Evolutionary conservation across 1,140 invertebrate genomes (phyloP).

Genomic region (Mya arenaria): DNA sequence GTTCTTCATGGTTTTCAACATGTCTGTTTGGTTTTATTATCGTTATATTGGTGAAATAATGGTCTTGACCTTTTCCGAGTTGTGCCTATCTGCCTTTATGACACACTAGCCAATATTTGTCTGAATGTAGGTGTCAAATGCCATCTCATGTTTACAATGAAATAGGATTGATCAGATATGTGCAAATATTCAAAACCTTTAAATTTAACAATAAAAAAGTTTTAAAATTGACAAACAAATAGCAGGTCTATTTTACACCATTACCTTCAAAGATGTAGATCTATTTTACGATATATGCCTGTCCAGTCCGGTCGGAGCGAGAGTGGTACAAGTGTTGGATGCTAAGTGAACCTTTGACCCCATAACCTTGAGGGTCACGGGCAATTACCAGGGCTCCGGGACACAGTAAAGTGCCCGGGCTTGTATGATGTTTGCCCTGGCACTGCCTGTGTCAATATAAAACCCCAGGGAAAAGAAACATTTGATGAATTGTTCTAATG

Average conservation of each 20-base stretch:
- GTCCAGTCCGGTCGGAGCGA: too few relatives aligned
- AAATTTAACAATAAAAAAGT: constrained; percentile 13
- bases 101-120: constrained; percentile 1
- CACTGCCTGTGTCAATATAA: too few relatives aligned
- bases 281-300: too few relatives aligned
- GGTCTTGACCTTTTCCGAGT: constrained; percentile 19
- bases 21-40: constrained; percentile 28
- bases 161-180: background rate
- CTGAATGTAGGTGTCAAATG: constrained; percentile 28
- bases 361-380: too few relatives aligned
- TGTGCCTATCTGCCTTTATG: constrained; percentile 1
- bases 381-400: too few relatives aligned
- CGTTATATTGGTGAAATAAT: constrained; percentile 27
- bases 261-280: too few relatives aligned
- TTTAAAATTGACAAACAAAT: constrained; percentile 41
- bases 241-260: background rate
- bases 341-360: too few relatives aligned
- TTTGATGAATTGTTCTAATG: too few relatives aligned
- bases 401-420: too few relatives aligned
- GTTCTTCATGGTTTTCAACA: background rate
- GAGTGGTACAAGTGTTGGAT: too few relatives aligned
- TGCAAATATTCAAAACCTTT: background rate
- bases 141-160: constrained; percentile 18
- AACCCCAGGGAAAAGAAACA: too few relatives aligned
- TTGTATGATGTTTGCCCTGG: too few relatives aligned